These are phyloP conservation scores for Morpho deidamia DNA, from an alignment of 2,888 invertebrate species.

Conservation along the genomic window DNA sequence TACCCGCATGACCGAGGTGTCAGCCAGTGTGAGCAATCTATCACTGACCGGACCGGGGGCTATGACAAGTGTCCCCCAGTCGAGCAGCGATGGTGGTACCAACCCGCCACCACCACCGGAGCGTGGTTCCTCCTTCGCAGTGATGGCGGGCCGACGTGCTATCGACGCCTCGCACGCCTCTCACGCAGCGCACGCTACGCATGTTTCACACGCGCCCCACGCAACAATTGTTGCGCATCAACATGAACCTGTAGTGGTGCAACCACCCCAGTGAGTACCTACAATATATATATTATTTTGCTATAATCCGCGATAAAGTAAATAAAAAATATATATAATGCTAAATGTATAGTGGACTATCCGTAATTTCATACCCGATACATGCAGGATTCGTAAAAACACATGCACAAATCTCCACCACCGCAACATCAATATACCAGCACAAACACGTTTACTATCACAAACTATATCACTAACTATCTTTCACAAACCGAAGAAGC, in stretches of 20 bases:
- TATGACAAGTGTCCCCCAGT: slow-evolving; percentile 3
- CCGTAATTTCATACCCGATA: no score
- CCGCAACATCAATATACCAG: no score
- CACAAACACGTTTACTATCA: no score
- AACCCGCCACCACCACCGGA: slow-evolving; percentile 88
- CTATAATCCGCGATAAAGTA: no score
- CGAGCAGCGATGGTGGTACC: slow-evolving; percentile 3
- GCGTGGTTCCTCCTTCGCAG: slow-evolving; percentile 91
- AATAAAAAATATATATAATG: no score
- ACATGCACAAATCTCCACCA: no score
- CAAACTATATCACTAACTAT: no score
- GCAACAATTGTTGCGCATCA: background rate
- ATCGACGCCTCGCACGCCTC: slow-evolving; percentile 28
- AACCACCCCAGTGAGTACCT: slow-evolving; percentile 42
- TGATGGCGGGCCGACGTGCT: slow-evolving; percentile 81
- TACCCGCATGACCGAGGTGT: slow-evolving; percentile 35
- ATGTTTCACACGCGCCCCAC: slow-evolving; percentile 51
- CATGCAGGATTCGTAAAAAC: no score
- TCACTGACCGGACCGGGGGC: slow-evolving; percentile 13
- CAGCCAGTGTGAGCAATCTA: slow-evolving; percentile 28
- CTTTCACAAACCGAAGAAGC: no score
- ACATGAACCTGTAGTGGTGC: slow-evolving; percentile 53
- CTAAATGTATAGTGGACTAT: no score
- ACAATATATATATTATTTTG: no score
- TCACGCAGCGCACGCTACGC: slow-evolving; percentile 56